These are phyloP conservation scores for Drosophila mettleri DNA, from an alignment of 2,888 invertebrate genomes.

Conservation along the genomic window DNA sequence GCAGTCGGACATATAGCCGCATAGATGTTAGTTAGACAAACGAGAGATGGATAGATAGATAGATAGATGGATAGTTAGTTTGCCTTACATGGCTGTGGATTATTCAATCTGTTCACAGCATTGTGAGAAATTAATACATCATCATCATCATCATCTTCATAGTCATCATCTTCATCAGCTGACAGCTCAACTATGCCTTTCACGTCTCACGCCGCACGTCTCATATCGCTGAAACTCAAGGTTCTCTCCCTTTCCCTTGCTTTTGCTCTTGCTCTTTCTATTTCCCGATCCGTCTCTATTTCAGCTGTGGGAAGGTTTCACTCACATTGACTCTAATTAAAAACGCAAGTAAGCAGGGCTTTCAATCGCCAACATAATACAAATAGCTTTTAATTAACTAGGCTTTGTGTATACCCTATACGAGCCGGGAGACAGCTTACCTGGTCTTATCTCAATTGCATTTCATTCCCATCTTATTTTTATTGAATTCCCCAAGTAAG, in stretches of 20 bases:
- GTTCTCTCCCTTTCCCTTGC: neutral
- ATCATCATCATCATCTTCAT: constrained; percentile 34
- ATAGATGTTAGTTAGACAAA: constrained; percentile 14
- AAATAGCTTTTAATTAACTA: neutral
- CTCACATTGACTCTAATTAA: constrained; percentile 52
- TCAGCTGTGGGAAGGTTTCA: constrained; percentile 40
- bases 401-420: neutral
- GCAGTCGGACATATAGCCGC: neutral
- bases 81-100: constrained; percentile 50
- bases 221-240: constrained; percentile 11
- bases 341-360: constrained; percentile 31
- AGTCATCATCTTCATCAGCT: constrained; percentile 49
- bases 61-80: constrained; percentile 32
- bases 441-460: neutral
- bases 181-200: constrained; percentile 56
- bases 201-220: constrained; percentile 27
- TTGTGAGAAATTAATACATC: constrained; percentile 78
- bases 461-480: neutral
- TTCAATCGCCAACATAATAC: constrained; percentile 6
- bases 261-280: constrained; percentile 2
- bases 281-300: neutral
- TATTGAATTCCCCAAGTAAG: neutral
- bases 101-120: constrained; percentile 70
- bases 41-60: constrained; percentile 18
- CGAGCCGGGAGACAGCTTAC: no score